Base-by-base conservation (phyloP, 2,113 vertebrate genomes). In the Amia ocellicauda region DNA sequence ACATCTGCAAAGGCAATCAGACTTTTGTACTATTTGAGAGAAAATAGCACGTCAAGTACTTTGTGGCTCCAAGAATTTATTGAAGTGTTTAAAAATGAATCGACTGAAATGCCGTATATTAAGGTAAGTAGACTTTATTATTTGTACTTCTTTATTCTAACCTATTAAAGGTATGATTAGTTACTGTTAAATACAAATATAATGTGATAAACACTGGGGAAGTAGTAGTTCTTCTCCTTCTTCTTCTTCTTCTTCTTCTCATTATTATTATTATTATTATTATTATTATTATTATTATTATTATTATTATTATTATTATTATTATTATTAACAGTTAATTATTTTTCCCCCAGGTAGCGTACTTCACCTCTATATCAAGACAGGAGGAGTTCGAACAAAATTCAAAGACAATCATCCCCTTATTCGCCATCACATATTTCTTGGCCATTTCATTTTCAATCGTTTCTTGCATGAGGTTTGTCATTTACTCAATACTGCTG, bases 401-500 rank as follows among this genome's bases (percentile, higher is more conserved):
- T 45, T 50, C 88, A 1, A 61, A 29, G 19, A 83, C 74, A 0
- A 82, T 92, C 51, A 76, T 93, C 26, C 72, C 78, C 0, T 75
- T 93, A 24, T 91, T 97, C 64, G 80, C 93, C 11, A 0, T 88
- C 63, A 88, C 91, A 0, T 94, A 93, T 10, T 7, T 83, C 56
- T 69, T 92, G 24, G 87, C 88, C 41, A 88, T 93, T 74, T 43
- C 56, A 3, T 94, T 94, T 78, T 80, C 91, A 8, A 1, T 94
- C n/a, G 0, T 79, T 54, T 94, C 91, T 7, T 94, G 93, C 67
- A 71, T 80, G 64, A 93, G 91, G 93, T 97, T 83, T 71, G 80
- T 74, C n/a, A n/a, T n/a, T n/a, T n/a, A n/a, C n/a, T n/a, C n/a
- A n/a, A n/a, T n/a, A n/a, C n/a, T n/a, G n/a, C n/a, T n/a, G n/a